Evolutionary conservation across 2,113 vertebrate genomes (phyloP).

Genomic region (Argyrosomus japonicus): DNA sequence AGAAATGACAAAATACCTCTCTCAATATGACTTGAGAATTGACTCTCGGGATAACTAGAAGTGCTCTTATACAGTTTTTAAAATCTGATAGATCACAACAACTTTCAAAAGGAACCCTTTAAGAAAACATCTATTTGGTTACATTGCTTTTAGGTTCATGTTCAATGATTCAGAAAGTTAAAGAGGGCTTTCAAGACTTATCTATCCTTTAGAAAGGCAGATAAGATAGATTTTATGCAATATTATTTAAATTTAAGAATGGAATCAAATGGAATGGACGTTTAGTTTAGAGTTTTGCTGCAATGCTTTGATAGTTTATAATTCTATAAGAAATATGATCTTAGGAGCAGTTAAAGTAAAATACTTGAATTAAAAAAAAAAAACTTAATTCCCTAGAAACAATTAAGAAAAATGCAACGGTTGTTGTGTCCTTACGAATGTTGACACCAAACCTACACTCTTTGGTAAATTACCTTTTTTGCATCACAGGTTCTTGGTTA

Average conservation of each 20-base stretch:
- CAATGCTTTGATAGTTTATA: not conserved
- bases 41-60: too few species aligned
- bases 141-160: not conserved
- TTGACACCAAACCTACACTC: too few species aligned
- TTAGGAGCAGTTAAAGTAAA: not conserved
- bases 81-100: not conserved
- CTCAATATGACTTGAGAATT: too few species aligned
- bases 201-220: too few species aligned
- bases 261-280: not conserved
- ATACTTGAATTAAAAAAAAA: too few species aligned
- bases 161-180: not conserved
- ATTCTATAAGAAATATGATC: not conserved
- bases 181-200: not conserved
- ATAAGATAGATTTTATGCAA: not conserved
- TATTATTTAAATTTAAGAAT: not conserved
- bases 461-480: not conserved
- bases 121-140: not conserved
- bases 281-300: not conserved
- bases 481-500: slow-evolving; percentile 1
- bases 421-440: too few species aligned
- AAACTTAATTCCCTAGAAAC: too few species aligned
- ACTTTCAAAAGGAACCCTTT: not conserved
- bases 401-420: too few species aligned
- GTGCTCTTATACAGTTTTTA: not conserved
- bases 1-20: too few species aligned